Evolutionary conservation across 2,797 vertebrate species (phyloP).

Genomic region (Gambusia yucatana): DNA sequence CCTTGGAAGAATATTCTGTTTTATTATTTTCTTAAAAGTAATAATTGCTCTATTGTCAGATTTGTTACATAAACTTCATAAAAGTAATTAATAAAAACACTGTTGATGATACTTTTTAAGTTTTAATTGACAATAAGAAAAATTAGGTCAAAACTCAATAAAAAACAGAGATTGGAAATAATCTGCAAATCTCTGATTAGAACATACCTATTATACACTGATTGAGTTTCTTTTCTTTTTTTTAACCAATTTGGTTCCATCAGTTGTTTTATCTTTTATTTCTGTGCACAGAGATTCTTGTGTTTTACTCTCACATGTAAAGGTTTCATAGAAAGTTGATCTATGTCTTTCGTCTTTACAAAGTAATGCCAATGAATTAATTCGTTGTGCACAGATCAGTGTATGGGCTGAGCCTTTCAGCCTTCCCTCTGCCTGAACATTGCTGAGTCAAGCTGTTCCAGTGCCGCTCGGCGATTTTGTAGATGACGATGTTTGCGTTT

Average conservation of each 20-base stretch:
- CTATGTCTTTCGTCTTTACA: background rate
- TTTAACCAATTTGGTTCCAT: background rate
- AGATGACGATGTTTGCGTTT: conserved; percentile 18
- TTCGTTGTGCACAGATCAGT: background rate
- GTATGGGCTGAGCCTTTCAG: background rate
- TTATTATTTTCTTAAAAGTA: background rate
- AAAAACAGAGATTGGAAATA: background rate
- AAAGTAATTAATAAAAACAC: background rate
- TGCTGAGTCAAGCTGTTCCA: conserved; percentile 42
- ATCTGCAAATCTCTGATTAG: background rate
- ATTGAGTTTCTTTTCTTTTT: background rate
- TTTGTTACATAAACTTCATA: background rate
- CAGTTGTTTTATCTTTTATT: background rate
- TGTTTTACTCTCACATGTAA: background rate
- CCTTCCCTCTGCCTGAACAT: conserved; percentile 8
- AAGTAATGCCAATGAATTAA: background rate
- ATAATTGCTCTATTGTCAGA: background rate
- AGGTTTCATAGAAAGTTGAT: background rate
- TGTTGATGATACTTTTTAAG: background rate
- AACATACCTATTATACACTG: background rate
- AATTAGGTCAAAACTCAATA: background rate
- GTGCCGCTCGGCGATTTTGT: conserved; percentile 9
- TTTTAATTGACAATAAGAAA: background rate
- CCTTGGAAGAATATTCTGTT: background rate
- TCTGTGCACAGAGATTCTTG: background rate